Percentiles rank a stretch among this genome's conserved stretches.
These are phyloP conservation scores for Nipponacmea schrenckii DNA, from an alignment of 2,888 invertebrate species.

Conservation along the genomic window DNA sequence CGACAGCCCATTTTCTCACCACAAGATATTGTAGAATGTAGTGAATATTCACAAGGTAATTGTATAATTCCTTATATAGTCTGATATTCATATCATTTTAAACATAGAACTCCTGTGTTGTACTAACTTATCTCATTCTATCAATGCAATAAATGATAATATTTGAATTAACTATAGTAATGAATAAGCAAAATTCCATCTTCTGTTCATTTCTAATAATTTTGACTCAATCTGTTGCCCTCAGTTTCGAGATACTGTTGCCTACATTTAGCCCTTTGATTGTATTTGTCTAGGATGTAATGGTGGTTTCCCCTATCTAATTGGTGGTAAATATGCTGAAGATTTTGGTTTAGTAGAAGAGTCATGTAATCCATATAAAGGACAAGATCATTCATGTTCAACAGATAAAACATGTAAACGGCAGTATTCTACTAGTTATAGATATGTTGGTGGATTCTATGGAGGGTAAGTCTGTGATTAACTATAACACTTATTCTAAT, in stretches of 20 bases:
- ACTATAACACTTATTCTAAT: background rate
- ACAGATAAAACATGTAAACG: constrained; percentile 62
- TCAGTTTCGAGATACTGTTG: no score
- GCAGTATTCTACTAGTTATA: constrained; percentile 68
- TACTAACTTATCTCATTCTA: no score
- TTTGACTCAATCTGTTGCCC: no score
- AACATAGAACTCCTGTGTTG: no score
- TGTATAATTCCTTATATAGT: no score
- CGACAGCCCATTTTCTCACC: constrained; percentile 66
- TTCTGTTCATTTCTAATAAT: no score
- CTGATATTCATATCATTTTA: no score
- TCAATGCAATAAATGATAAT: no score
- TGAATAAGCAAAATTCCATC: no score
- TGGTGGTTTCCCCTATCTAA: constrained; percentile 65
- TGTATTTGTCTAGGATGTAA: constrained; percentile 52
- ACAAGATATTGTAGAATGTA: constrained; percentile 71
- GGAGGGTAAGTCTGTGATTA: constrained; percentile 69
- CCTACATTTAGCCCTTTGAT: no score
- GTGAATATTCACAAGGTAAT: constrained; percentile 70
- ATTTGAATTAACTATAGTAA: no score
- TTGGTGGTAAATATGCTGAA: constrained; percentile 66
- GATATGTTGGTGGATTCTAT: constrained; percentile 71
- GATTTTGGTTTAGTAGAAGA: constrained; percentile 70
- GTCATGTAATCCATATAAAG: constrained; percentile 69
- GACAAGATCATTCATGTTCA: constrained; percentile 62